These are phyloP conservation scores for Gobionotothen gibberifrons DNA, from an alignment of 2,797 vertebrate species.

Conservation along the genomic window DNA sequence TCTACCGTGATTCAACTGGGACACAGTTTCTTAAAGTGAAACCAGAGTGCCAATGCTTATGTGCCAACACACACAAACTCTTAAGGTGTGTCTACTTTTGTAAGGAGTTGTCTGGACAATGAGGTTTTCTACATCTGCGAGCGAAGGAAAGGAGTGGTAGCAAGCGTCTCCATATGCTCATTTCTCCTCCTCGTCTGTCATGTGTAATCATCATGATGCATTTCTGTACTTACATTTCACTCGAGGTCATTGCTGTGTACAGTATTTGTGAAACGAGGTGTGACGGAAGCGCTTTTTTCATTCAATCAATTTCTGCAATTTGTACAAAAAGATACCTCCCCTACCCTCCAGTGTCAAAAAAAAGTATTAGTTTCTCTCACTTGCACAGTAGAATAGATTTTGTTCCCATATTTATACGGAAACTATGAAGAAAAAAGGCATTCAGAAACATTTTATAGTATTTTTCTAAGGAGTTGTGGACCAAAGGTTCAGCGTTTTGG, in stretches of 20 bases:
- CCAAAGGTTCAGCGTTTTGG: slow-evolving; percentile 82
- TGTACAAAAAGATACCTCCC: slow-evolving; percentile 79
- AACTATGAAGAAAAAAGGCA: slow-evolving; percentile 60
- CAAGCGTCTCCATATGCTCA: slow-evolving; percentile 60
- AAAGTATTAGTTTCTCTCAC: slow-evolving; percentile 78
- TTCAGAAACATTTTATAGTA: slow-evolving; percentile 86
- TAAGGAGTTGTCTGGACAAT: slow-evolving; percentile 34
- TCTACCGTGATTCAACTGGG: slow-evolving; percentile 61
- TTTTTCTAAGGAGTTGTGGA: slow-evolving; percentile 86
- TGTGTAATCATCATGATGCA: slow-evolving; percentile 48
- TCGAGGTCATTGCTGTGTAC: slow-evolving; percentile 51
- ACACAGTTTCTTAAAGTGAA: slow-evolving; percentile 44
- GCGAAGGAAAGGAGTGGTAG: slow-evolving; percentile 63
- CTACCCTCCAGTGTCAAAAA: slow-evolving; percentile 69
- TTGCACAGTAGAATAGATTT: slow-evolving; percentile 84
- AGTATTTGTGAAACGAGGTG: slow-evolving; percentile 63
- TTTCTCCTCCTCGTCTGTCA: slow-evolving; percentile 38
- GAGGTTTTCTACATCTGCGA: slow-evolving; percentile 47
- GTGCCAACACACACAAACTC: slow-evolving; percentile 60
- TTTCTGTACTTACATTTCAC: slow-evolving; percentile 58
- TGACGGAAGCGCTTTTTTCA: slow-evolving; percentile 64
- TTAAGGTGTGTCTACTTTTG: slow-evolving; percentile 47
- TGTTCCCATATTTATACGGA: slow-evolving; percentile 85
- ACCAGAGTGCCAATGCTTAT: slow-evolving; percentile 59
- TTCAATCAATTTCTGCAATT: slow-evolving; percentile 72